Evolutionary conservation across 30 jellyfish, hydroid and myxozoan species (phyloP).

Genomic region (Mastigias papua): DNA sequence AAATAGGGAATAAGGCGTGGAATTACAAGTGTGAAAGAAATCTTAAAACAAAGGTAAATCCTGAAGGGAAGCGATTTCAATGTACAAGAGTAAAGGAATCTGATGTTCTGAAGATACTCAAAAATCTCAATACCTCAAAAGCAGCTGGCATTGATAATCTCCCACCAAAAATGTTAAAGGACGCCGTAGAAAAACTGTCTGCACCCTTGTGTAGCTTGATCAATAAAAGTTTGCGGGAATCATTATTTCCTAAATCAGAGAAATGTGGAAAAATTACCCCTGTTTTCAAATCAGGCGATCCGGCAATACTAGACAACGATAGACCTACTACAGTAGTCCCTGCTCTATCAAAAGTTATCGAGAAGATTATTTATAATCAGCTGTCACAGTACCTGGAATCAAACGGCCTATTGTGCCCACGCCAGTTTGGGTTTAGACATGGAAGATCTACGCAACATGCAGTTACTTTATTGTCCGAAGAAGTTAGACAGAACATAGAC

Average conservation of each 20-base stretch:
- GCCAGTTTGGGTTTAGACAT: conserved; percentile 69
- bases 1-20: conserved; percentile 26
- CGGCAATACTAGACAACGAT: conserved; percentile 5
- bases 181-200: conserved; percentile 57
- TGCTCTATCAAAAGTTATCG: conserved; percentile 10
- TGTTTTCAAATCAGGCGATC: conserved; percentile 31
- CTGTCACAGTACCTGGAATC: conserved; percentile 62
- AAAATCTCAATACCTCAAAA: conserved; percentile 23
- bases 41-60: conserved; percentile 45
- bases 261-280: conserved; percentile 62
- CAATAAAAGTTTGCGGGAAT: conserved; percentile 33
- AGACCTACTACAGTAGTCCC: conserved; percentile 26
- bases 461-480: conserved; percentile 55
- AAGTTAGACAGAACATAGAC: conserved; percentile 71
- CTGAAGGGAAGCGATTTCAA: conserved; percentile 46
- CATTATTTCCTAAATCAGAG: conserved; percentile 54
- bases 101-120: conserved; percentile 31
- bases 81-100: conserved; percentile 39
- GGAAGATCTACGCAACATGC: conserved; percentile 74
- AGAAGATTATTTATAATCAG: conserved; percentile 36
- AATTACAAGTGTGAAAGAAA: conserved; percentile 24
- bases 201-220: conserved; percentile 36
- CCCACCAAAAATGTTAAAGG: conserved; percentile 52
- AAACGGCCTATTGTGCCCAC: conserved; percentile 56
- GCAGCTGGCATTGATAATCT: conserved; percentile 65